Conservation (phyloP, 2,888 invertebrate genomes). For the Rhagonycha lutea region DNA sequence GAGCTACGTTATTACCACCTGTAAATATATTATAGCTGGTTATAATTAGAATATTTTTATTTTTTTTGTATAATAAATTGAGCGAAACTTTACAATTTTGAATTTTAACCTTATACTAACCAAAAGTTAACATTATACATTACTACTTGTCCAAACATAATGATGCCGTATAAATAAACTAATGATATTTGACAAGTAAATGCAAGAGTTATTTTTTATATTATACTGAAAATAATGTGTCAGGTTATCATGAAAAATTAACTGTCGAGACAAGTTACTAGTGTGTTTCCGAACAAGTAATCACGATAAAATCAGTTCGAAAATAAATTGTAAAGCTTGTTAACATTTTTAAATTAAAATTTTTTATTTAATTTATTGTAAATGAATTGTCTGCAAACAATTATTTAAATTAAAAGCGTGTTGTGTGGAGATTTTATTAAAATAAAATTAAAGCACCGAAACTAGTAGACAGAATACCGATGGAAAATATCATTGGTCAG, state of each 20-base stretch:
- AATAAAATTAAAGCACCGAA: not conserved
- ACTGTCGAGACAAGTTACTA: not conserved
- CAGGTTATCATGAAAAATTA: not conserved
- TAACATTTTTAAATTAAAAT: not conserved
- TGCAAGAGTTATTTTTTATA: not conserved
- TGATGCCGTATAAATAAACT: not conserved
- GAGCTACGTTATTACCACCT: too few relatives aligned
- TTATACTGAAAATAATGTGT: not conserved
- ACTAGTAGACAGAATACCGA: constrained; percentile 1
- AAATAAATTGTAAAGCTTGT: not conserved
- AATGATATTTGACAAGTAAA: not conserved
- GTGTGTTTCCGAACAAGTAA: not conserved
- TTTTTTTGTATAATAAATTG: not conserved
- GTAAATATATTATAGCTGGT: too few relatives aligned
- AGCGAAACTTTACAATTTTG: not conserved
- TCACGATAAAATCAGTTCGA: not conserved
- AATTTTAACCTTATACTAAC: not conserved
- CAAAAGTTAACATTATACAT: not conserved
- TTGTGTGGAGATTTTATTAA: not conserved
- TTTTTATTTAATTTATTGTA: not conserved
- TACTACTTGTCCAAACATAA: not conserved
- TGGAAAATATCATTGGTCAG: constrained; percentile 8
- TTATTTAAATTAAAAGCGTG: not conserved
- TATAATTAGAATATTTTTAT: not conserved
- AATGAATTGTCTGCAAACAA: not conserved